These are phyloP conservation scores for Azemiops feae DNA, from an alignment of 2,113 vertebrate genomes.

Conservation along the genomic window DNA sequence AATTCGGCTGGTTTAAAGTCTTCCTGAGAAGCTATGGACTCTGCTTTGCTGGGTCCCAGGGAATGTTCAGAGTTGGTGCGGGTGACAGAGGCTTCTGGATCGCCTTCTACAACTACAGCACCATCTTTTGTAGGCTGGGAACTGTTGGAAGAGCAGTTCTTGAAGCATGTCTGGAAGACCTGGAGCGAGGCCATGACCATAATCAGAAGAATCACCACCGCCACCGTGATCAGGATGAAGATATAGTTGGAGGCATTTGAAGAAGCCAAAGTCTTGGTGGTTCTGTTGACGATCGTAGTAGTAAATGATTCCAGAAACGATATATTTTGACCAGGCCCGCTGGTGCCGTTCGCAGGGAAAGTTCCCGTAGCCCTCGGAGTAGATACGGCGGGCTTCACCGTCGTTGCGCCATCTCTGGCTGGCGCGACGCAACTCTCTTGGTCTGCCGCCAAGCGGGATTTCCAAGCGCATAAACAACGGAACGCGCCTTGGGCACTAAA, in stretches of 20 bases:
- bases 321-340: background rate
- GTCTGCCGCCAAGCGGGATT: constrained; percentile 31
- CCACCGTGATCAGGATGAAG: constrained; percentile 67
- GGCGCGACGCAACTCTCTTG: constrained; percentile 27
- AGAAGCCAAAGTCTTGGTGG: too few species aligned
- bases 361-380: background rate
- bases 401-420: background rate
- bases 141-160: constrained; percentile 60
- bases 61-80: constrained; percentile 9
- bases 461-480: constrained; percentile 44
- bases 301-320: background rate
- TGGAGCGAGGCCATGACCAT: constrained; percentile 67
- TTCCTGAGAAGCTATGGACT: background rate
- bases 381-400: background rate
- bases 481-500: constrained; percentile 44
- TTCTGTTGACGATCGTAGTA: background rate
- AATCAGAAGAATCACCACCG: constrained; percentile 66
- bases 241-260: constrained; percentile 55
- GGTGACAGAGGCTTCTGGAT: constrained; percentile 5
- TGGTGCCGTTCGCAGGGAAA: background rate
- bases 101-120: constrained; percentile 1
- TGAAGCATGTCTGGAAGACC: constrained; percentile 71
- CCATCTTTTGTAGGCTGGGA: constrained; percentile 30
- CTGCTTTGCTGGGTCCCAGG: constrained; percentile 21
- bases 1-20: background rate